A percentile compares a stretch with the other conserved stretches of the same genome.
Conservation (phyloP, 1,140 invertebrate genomes). For the Copidosoma floridanum region DNA sequence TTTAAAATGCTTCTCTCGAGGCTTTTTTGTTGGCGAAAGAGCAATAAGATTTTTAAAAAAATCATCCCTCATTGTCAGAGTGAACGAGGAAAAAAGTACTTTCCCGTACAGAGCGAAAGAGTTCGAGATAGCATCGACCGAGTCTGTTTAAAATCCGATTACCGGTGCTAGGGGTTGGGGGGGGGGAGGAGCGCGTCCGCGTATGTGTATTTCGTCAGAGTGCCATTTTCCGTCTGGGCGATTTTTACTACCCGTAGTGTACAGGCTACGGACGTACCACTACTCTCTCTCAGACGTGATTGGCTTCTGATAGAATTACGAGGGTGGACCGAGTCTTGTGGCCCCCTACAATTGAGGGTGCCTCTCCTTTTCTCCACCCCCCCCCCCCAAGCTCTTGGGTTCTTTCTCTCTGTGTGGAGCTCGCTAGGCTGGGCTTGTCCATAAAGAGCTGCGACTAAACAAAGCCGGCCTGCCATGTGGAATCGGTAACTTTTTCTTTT, state of each 20-base stretch:
- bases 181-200: too few species aligned
- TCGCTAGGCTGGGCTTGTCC: too few species aligned
- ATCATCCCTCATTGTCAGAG: too few species aligned
- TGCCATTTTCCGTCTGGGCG: conserved; percentile 36
- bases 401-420: neutral
- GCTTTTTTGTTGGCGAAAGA: too few species aligned
- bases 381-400: conserved; percentile 6
- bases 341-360: conserved; percentile 7
- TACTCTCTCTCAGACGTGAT: conserved; percentile 45
- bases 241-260: too few species aligned
- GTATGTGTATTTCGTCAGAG: conserved; percentile 13
- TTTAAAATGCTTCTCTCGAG: neutral
- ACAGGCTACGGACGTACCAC: conserved; percentile 38
- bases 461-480: conserved; percentile 11
- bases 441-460: conserved; percentile 9
- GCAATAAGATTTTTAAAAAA: too few species aligned
- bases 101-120: too few species aligned
- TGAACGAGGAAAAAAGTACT: too few species aligned
- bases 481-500: conserved; percentile 2
- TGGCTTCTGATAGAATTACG: conserved; percentile 54
- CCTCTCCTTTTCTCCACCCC: neutral
- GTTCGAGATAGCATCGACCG: too few species aligned
- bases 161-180: neutral
- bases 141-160: conserved; percentile 20
- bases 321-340: conserved; percentile 36